Evolutionary conservation across 2,888 invertebrate species (phyloP), one percentile per base, ranked within the genome.

Genomic region (Rutpela maculata): DNA sequence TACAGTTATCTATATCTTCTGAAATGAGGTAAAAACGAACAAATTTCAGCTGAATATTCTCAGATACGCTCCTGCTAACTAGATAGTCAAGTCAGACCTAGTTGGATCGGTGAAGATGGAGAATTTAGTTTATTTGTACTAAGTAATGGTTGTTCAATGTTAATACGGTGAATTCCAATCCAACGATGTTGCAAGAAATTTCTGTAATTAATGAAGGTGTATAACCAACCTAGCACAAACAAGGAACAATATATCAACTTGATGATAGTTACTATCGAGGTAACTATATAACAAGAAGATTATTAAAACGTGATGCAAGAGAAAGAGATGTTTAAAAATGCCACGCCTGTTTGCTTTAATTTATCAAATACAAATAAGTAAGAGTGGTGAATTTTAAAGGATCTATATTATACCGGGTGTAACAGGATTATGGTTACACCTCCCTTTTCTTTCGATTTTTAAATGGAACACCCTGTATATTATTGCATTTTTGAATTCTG

Each of bases 151-250:
- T 11, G n/a, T n/a, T n/a, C n/a, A n/a, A 11, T 15, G 50, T 35
- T 35, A 3, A 35, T 50, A 62, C 31, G 62, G 31, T 9, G 62
- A 31, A 62, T 62, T 62, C 62, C 62, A n/a, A n/a, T 62, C n/a
- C 15, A 31, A 62, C 22, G 62, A 62, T 60, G 60, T 60, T 60
- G 60, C 26, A 60, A 60, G 22, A 60, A 60, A n/a, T 50, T 50
- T n/a, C 62, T 31, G 22, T 62, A 62, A 62, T 59, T 62, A 62
- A 62, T 62, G 22, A 62, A 62, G 12, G 62, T 22, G 31, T n/a
- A 19, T 26, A 31, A 31, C 9, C 62, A n/a, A 62, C 26, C 50
- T 50, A 50, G 50, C 50, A 50, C 50, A n/a, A 50, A 50, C n/a
- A 50, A 50, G 50, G 50, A n/a, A 50, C n/a, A 50, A 50, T 50